Percentiles rank a stretch among this genome's conserved stretches.
Conservation (phyloP, 1,140 invertebrate species). For the Cydia amplana region DNA sequence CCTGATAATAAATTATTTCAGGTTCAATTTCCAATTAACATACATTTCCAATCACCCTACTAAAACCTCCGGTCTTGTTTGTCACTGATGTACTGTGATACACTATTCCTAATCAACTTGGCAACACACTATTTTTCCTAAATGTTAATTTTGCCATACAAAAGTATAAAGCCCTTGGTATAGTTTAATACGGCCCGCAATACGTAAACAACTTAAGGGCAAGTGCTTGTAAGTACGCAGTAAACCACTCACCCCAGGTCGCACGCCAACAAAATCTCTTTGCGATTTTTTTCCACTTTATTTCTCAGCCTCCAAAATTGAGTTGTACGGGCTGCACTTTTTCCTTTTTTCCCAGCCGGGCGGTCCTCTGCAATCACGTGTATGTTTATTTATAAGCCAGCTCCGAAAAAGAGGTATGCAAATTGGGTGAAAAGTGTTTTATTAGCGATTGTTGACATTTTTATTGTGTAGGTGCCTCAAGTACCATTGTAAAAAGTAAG, state of each 20-base stretch:
- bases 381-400: constrained; percentile 71
- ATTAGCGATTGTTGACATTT: background rate
- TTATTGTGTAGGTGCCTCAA: background rate
- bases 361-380: constrained; percentile 68
- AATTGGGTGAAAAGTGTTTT: constrained; percentile 32
- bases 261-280: constrained; percentile 56
- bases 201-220: too few relatives aligned
- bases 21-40: too few relatives aligned
- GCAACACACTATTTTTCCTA: too few relatives aligned
- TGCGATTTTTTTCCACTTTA: constrained; percentile 60
- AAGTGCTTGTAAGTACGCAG: too few relatives aligned
- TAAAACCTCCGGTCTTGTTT: too few relatives aligned
- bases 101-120: too few relatives aligned
- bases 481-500: background rate
- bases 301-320: constrained; percentile 73
- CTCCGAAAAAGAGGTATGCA: constrained; percentile 33
- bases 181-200: too few relatives aligned
- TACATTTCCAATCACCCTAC: too few relatives aligned
- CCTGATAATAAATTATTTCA: too few relatives aligned
- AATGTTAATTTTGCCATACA: too few relatives aligned
- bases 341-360: constrained; percentile 64
- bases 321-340: constrained; percentile 69
- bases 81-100: too few relatives aligned
- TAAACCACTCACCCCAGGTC: constrained; percentile 4
- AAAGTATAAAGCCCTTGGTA: too few relatives aligned